These are phyloP conservation scores for Ceraclea dissimilis DNA, from an alignment of 2,888 invertebrate species.

Conservation along the genomic window DNA sequence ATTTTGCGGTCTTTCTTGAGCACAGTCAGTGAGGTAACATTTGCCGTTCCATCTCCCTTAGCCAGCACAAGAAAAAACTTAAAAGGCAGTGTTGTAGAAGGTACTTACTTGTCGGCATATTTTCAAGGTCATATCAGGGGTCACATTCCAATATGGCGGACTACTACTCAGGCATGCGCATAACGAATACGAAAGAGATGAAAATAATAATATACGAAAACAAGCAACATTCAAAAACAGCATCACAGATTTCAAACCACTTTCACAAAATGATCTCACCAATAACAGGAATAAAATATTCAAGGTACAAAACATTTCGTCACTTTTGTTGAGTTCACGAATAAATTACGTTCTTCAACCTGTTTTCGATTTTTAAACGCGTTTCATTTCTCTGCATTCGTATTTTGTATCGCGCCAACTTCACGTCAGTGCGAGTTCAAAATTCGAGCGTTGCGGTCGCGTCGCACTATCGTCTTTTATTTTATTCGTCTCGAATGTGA, in stretches of 20 bases:
- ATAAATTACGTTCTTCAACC: neutral
- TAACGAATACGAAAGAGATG: neutral
- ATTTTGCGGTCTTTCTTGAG: too few relatives aligned
- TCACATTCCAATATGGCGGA: slow-evolving; percentile 2
- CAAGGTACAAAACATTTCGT: neutral
- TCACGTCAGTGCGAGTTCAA: neutral
- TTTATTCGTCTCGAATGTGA: neutral
- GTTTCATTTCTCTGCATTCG: neutral
- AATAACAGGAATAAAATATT: too few relatives aligned
- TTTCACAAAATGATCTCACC: too few relatives aligned
- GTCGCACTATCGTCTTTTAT: neutral
- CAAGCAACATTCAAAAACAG: too few relatives aligned
- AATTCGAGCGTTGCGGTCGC: neutral
- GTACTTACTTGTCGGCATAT: neutral
- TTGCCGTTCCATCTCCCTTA: too few relatives aligned
- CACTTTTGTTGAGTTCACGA: neutral
- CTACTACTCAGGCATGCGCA: neutral
- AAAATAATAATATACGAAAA: too few relatives aligned
- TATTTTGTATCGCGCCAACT: neutral
- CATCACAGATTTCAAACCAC: neutral
- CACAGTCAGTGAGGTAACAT: too few relatives aligned
- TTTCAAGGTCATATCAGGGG: slow-evolving; percentile 1
- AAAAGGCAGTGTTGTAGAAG: neutral
- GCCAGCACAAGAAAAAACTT: too few relatives aligned
- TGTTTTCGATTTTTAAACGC: neutral